Conservation (phyloP, 2,797 vertebrate species). For the Tolypeutes matacus region DNA sequence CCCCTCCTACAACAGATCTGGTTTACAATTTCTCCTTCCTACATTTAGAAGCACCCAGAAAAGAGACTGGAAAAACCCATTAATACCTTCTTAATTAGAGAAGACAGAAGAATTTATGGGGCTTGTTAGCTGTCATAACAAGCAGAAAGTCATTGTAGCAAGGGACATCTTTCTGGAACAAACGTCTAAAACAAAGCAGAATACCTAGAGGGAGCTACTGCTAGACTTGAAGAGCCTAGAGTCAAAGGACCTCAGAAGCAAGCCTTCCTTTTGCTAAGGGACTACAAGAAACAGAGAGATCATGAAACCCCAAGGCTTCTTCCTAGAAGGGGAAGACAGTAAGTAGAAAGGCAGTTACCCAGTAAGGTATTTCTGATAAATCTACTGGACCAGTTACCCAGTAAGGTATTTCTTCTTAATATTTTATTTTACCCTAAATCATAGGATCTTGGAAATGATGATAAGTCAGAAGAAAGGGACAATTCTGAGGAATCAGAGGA, state of each 20-base stretch:
- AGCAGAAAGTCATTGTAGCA: background rate
- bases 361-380: background rate
- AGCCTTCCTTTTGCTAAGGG: background rate
- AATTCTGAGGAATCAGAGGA: background rate
- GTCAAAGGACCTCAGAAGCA: background rate
- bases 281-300: background rate
- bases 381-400: background rate
- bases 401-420: background rate
- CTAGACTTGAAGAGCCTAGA: background rate
- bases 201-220: background rate
- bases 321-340: background rate
- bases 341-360: background rate
- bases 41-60: background rate
- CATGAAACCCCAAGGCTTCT: background rate
- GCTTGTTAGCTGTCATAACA: background rate
- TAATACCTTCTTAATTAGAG: background rate
- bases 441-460: conserved; percentile 2
- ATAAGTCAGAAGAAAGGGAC: background rate
- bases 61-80: background rate
- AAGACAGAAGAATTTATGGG: background rate
- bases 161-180: background rate
- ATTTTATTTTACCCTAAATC: background rate
- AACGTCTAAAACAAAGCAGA: background rate
- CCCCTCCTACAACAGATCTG: background rate
- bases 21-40: background rate